Conservation (phyloP, 2,888 invertebrate species). For the Eupeodes luniger region DNA sequence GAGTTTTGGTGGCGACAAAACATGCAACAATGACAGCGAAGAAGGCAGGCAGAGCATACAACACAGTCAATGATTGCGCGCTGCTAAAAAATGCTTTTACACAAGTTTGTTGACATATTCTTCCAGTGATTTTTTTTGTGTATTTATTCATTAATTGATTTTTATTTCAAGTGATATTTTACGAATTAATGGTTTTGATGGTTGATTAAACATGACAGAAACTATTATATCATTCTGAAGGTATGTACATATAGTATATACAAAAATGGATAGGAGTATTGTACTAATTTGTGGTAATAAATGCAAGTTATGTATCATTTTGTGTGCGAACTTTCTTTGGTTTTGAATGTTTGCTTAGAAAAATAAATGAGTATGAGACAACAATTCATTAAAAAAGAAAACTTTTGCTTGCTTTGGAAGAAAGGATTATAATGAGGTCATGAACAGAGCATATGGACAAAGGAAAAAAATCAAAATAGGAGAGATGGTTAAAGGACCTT, state of each 20-base stretch:
- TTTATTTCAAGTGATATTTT: conserved; percentile 35
- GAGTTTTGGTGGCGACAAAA: conserved; percentile 42
- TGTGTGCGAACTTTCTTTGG: neutral
- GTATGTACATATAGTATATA: no score
- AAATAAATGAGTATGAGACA: neutral
- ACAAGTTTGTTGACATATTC: conserved; percentile 62
- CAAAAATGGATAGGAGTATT: conserved; percentile 12
- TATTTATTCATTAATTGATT: conserved; percentile 59
- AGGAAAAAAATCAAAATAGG: neutral
- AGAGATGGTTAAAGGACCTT: neutral
- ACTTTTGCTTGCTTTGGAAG: neutral
- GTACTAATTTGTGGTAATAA: conserved; percentile 26
- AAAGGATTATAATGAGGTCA: conserved; percentile 4
- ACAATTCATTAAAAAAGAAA: neutral
- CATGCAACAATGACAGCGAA: conserved; percentile 30
- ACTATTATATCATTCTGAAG: neutral
- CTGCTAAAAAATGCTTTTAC: neutral
- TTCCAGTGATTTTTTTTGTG: conserved; percentile 44
- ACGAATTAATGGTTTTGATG: conserved; percentile 28
- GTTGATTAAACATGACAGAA: neutral
- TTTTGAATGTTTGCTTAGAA: neutral
- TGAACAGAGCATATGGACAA: neutral
- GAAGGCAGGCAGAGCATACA: neutral
- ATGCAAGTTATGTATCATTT: conserved; percentile 19
- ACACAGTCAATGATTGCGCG: conserved; percentile 19